These are phyloP conservation scores for Chlamydotis undulata DNA, from an alignment of 2,113 vertebrate genomes.

Conservation along the genomic window DNA sequence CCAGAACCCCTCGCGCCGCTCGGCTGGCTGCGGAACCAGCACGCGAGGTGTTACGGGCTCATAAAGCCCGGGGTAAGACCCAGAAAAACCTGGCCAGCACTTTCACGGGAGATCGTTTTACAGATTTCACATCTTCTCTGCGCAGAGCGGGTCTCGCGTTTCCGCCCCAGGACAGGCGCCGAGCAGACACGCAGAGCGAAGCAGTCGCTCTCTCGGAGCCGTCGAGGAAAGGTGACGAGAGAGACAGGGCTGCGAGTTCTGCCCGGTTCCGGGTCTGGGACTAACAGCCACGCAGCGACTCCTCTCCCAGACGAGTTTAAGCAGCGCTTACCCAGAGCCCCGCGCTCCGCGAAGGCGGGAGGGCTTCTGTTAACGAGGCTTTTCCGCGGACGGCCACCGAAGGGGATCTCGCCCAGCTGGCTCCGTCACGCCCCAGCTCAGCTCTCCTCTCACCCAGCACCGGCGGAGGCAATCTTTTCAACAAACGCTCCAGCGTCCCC, in stretches of 20 bases:
- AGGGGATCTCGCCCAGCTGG: neutral
- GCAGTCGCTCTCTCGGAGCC: neutral
- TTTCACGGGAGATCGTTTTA: neutral
- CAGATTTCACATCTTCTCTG: neutral
- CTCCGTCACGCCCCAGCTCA: neutral
- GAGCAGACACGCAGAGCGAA: neutral
- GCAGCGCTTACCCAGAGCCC: neutral
- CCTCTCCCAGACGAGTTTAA: neutral
- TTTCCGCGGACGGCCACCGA: neutral
- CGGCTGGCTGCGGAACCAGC: neutral
- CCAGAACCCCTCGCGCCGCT: neutral
- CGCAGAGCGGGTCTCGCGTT: neutral
- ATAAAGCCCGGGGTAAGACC: neutral
- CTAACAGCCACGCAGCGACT: neutral
- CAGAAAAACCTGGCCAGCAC: neutral
- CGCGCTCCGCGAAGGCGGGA: neutral
- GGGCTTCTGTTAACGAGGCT: neutral
- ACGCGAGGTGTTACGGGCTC: rapidly evolving
- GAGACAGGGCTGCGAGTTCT: neutral
- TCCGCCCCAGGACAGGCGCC: rapidly evolving
- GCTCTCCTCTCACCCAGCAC: neutral
- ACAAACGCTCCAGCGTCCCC: neutral
- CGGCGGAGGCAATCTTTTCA: neutral
- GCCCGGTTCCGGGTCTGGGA: neutral
- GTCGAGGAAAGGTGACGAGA: neutral